phyloP scores from a whole-genome alignment of 2,888 invertebrate genomes.

The Temnothorax unifasciatus region DNA sequence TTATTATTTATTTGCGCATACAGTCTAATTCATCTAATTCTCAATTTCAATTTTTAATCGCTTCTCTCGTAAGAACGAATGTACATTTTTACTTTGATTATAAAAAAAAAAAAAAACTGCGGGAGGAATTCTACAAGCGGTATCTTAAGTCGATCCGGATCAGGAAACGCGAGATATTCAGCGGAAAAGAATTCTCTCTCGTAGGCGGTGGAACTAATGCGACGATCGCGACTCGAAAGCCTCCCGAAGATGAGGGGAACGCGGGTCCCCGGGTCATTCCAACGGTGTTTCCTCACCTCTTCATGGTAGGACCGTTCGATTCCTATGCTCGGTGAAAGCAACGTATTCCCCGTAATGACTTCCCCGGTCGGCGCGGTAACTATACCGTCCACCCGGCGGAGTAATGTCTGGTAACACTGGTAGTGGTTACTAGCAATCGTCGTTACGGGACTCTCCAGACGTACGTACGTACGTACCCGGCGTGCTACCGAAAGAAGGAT shows the following conservation, averaged over 20 bases:
- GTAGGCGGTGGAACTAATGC: conserved; percentile 49
- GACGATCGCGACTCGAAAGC: conserved; percentile 46
- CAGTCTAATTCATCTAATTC: neutral
- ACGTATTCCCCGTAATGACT: conserved; percentile 72
- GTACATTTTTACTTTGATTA: too few species aligned
- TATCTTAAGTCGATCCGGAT: conserved; percentile 20
- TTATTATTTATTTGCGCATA: neutral
- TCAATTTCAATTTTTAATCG: neutral
- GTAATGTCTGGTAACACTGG: conserved; percentile 63
- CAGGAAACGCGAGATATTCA: conserved; percentile 38
- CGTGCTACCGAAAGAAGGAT: conserved; percentile 72
- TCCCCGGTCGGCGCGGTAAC: conserved; percentile 57
- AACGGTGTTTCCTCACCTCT: conserved; percentile 70
- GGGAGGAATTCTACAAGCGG: neutral
- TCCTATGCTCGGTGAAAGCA: conserved; percentile 75
- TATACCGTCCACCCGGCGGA: conserved; percentile 55
- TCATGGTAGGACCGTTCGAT: conserved; percentile 69
- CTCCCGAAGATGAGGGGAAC: conserved; percentile 47
- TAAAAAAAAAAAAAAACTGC: too few species aligned
- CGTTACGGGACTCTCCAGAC: conserved; percentile 81
- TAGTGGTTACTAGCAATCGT: conserved; percentile 69
- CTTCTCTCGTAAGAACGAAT: neutral
- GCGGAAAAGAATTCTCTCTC: conserved; percentile 30
- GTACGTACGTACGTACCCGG: conserved; percentile 69
- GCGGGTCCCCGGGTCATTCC: conserved; percentile 64